Evolutionary conservation across 2,888 invertebrate genomes (phyloP).

Genomic region (Dendrolimus pini): DNA sequence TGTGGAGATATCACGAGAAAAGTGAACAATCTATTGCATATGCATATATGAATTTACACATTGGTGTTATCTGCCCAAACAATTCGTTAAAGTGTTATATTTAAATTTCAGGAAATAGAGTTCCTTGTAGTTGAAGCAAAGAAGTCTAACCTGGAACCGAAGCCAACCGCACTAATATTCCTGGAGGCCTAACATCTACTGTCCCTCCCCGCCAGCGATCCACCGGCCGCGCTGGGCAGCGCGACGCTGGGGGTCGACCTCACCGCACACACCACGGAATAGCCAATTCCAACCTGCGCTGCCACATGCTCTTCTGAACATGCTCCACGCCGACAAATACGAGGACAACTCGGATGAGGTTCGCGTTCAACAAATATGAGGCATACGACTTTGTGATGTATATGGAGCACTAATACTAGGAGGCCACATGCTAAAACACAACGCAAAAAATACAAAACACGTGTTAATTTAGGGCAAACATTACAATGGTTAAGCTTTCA

Average conservation of each 20-base stretch:
- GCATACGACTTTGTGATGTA: too few relatives aligned
- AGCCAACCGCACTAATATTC: slow-evolving; percentile 93
- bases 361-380: neutral
- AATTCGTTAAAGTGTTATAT: neutral
- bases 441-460: too few relatives aligned
- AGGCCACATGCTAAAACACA: too few relatives aligned
- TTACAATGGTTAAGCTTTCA: too few relatives aligned
- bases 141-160: slow-evolving; percentile 93
- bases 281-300: slow-evolving; percentile 77
- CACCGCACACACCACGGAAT: slow-evolving; percentile 77
- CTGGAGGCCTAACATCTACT: slow-evolving; percentile 95
- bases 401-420: too few relatives aligned
- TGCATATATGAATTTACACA: too few relatives aligned
- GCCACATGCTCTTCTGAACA: slow-evolving; percentile 74
- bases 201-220: slow-evolving; percentile 90
- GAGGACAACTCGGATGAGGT: neutral
- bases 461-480: too few relatives aligned
- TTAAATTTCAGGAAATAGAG: slow-evolving; percentile 85
- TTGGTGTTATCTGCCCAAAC: neutral
- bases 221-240: slow-evolving; percentile 81
- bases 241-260: slow-evolving; percentile 77
- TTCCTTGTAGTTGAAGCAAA: slow-evolving; percentile 95
- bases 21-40: too few relatives aligned
- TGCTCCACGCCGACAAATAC: slow-evolving; percentile 8
- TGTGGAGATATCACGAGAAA: too few relatives aligned